Conservation (phyloP, 2,113 vertebrate species). For the Tetrax tetrax region DNA sequence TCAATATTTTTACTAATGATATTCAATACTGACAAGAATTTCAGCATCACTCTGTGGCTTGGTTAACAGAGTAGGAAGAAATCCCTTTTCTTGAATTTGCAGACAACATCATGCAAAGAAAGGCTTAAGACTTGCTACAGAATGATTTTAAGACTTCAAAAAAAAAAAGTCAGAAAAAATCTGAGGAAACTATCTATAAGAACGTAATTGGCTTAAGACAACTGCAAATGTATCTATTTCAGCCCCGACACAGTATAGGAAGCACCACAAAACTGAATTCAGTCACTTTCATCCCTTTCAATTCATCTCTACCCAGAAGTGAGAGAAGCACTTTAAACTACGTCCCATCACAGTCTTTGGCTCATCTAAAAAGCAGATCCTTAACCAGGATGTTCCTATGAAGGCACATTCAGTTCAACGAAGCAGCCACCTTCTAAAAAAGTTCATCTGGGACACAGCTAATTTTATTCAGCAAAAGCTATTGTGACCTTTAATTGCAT, state of each 20-base stretch:
- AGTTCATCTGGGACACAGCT: not conserved
- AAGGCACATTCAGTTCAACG: not conserved
- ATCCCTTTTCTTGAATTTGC: not conserved
- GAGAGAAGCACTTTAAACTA: not conserved
- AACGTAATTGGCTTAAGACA: not conserved
- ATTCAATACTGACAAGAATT: not conserved
- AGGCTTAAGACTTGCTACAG: not conserved
- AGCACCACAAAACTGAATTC: not conserved
- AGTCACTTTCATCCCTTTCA: not conserved
- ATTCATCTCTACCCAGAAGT: not conserved
- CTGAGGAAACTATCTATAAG: not conserved
- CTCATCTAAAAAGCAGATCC: not conserved
- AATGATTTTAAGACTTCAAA: not conserved
- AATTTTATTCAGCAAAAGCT: not conserved
- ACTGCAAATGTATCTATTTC: not conserved
- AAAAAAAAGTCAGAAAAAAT: not conserved
- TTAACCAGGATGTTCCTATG: not conserved
- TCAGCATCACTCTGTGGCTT: not conserved
- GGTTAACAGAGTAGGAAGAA: not conserved
- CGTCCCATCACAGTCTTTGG: not conserved
- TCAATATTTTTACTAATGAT: not conserved
- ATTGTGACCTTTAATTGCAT: conserved; percentile 30
- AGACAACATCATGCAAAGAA: not conserved
- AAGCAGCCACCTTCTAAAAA: not conserved
- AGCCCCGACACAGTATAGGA: not conserved